Evolutionary conservation across 2,113 vertebrate species (phyloP).

Genomic region (Vulpes lagopus): DNA sequence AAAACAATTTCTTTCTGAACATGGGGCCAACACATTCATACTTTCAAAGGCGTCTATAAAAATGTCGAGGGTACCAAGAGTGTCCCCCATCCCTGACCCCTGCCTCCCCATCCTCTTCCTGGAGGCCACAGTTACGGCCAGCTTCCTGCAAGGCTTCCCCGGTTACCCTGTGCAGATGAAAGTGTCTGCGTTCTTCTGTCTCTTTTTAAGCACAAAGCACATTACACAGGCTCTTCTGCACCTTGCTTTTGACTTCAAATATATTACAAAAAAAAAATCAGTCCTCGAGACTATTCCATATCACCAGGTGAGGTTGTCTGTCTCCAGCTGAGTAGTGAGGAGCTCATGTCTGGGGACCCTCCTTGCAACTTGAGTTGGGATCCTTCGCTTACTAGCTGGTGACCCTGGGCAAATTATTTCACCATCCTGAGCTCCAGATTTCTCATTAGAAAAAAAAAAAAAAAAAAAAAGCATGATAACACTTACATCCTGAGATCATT

Average conservation of each 20-base stretch:
- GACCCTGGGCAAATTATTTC: not conserved
- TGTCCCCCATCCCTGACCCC: not conserved
- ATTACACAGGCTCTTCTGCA: not conserved
- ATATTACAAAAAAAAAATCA: slow-evolving; percentile 51
- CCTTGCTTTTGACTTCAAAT: slow-evolving; percentile 63
- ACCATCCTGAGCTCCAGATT: not conserved
- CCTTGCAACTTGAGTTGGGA: not conserved
- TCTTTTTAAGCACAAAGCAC: not conserved
- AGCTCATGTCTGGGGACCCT: not conserved
- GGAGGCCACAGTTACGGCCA: not conserved
- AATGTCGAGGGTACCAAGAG: not conserved
- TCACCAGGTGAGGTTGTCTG: not conserved
- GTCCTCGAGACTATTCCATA: not conserved
- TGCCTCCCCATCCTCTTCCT: not conserved
- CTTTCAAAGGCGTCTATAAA: slow-evolving; percentile 4
- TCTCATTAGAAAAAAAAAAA: not conserved
- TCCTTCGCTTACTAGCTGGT: not conserved
- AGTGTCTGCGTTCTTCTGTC: not conserved
- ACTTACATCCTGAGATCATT: not conserved
- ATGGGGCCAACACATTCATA: not conserved
- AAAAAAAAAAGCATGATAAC: not conserved
- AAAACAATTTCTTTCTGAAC: not conserved
- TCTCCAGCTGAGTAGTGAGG: not conserved
- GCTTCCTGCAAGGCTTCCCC: not conserved
- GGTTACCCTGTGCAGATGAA: not conserved